A percentile compares a stretch with the other conserved stretches of the same genome.
These are phyloP conservation scores for Stenchaetothrips biformis DNA, from an alignment of 2,888 invertebrate genomes.

Conservation along the genomic window DNA sequence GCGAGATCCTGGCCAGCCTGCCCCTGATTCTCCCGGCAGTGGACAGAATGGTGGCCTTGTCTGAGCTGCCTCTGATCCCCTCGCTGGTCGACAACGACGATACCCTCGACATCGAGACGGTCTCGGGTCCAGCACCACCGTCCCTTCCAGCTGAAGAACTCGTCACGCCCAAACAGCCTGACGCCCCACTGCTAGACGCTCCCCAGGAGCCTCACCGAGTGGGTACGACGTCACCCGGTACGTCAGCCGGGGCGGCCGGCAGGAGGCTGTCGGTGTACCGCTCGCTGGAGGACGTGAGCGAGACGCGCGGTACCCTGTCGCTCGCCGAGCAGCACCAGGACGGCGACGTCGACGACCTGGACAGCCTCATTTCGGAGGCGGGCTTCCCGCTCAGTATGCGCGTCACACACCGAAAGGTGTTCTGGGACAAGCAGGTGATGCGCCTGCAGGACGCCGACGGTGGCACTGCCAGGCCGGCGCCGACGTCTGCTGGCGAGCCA, in stretches of 20 bases:
- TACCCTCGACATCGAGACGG: too few species aligned
- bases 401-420: background rate
- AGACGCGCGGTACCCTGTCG: background rate
- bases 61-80: too few species aligned
- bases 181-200: too few species aligned
- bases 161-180: too few species aligned
- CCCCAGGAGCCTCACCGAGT: too few species aligned
- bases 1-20: too few species aligned
- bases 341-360: background rate
- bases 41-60: too few species aligned
- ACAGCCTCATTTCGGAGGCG: background rate
- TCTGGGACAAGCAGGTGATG: conserved; percentile 7
- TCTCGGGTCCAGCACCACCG: too few species aligned
- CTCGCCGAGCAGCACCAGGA: background rate
- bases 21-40: too few species aligned
- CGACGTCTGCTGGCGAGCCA: background rate
- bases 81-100: too few species aligned
- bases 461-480: background rate
- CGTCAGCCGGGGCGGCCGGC: background rate
- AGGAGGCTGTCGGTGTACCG: background rate
- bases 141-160: too few species aligned
- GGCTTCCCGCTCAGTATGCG: conserved; percentile 20
- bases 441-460: background rate
- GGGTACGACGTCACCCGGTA: too few species aligned
- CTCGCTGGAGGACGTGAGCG: conserved; percentile 7